phyloP scores from a whole-genome alignment of 2,888 invertebrate species.

The Cephus rjabovi region DNA sequence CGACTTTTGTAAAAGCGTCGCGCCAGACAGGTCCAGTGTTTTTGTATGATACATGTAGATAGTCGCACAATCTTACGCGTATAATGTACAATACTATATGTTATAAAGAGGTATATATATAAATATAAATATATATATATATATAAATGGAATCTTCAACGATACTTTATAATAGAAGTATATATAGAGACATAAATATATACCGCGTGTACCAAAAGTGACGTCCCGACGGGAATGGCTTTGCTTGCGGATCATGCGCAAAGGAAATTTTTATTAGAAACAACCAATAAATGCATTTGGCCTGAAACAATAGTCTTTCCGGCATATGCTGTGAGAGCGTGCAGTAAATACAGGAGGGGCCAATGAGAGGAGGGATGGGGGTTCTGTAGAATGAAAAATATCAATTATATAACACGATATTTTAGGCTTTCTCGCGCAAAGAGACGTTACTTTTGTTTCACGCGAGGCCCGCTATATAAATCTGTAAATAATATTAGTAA shows the following conservation, averaged over 20 bases:
- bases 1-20: slow-evolving; percentile 28
- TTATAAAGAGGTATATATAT: slow-evolving; percentile 50
- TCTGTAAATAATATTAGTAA: slow-evolving; percentile 18
- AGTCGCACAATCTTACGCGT: slow-evolving; percentile 58
- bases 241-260: not conserved
- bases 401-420: no score
- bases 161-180: slow-evolving; percentile 45
- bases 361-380: no score
- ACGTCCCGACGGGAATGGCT: not conserved
- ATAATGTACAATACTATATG: slow-evolving; percentile 60
- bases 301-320: no score
- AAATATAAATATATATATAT: slow-evolving; percentile 43
- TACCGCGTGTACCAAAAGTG: slow-evolving; percentile 29
- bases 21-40: slow-evolving; percentile 46
- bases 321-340: no score
- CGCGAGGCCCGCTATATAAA: not conserved
- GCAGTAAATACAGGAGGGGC: no score
- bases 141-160: slow-evolving; percentile 56
- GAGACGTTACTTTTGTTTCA: not conserved
- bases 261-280: not conserved
- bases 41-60: slow-evolving; percentile 65
- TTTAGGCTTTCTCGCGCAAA: not conserved
- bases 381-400: no score
- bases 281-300: no score
- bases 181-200: slow-evolving; percentile 30